These are phyloP conservation scores for Lepilemur ruficaudatus DNA, from an alignment of 2,797 vertebrate species.

Conservation along the genomic window DNA sequence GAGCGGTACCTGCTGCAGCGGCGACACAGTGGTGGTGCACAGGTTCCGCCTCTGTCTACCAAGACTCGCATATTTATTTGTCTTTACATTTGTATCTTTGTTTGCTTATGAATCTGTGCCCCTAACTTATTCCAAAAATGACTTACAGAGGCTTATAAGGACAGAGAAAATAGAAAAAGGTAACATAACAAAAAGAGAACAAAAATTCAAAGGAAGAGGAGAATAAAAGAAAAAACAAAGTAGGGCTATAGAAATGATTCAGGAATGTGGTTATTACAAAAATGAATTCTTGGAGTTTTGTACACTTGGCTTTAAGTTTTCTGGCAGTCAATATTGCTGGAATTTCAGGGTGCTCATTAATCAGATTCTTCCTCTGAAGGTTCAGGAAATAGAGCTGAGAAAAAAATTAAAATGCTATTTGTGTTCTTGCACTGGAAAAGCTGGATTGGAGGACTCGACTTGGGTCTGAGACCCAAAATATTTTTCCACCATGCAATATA, in stretches of 20 bases:
- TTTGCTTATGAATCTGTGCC: not conserved
- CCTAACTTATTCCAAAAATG: conserved; percentile 39
- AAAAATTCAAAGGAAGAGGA: not conserved
- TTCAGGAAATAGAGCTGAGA: not conserved
- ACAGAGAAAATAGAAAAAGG: conserved; percentile 29
- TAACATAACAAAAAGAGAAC: not conserved
- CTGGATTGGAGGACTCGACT: not conserved
- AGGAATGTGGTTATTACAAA: not conserved
- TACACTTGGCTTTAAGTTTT: not conserved
- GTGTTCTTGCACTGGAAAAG: not conserved
- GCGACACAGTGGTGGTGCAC: no score
- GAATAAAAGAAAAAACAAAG: not conserved
- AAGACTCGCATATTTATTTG: not conserved
- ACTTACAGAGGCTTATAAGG: not conserved
- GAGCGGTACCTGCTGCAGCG: not conserved
- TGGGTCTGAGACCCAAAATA: not conserved
- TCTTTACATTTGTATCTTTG: not conserved
- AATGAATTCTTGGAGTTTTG: not conserved
- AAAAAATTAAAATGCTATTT: not conserved
- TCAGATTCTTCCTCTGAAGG: conserved; percentile 42
- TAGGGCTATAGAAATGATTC: not conserved
- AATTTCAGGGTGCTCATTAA: conserved; percentile 29
- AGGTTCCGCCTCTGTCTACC: not conserved
- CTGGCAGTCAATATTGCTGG: not conserved
- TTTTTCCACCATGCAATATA: not conserved